A percentile compares a stretch with the other conserved stretches of the same genome.
Evolutionary conservation across 2,888 invertebrate genomes (phyloP).

Genomic region (Heliconius charithonia): DNA sequence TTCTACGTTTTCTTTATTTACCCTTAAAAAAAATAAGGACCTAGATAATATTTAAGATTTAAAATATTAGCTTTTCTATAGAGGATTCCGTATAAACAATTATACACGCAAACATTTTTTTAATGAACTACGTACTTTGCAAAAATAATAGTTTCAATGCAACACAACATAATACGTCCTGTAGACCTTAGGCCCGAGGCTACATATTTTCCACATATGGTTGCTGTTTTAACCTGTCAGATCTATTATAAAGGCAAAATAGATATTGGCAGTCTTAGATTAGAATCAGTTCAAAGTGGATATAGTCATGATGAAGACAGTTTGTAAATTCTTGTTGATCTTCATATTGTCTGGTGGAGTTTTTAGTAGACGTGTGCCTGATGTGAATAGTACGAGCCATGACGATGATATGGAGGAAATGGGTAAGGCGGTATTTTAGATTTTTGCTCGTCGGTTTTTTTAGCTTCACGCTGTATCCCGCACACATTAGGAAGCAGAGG

Average conservation of each 20-base stretch:
- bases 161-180: slow-evolving; percentile 46
- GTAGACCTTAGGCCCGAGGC: slow-evolving; percentile 56
- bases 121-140: not conserved
- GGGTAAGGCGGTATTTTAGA: slow-evolving; percentile 45
- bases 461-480: too few species aligned
- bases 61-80: not conserved
- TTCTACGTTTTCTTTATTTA: too few species aligned
- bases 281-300: slow-evolving; percentile 52
- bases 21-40: too few species aligned
- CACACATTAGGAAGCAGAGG: too few species aligned
- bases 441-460: not conserved
- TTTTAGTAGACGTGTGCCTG: slow-evolving; percentile 56
- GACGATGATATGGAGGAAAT: slow-evolving; percentile 53
- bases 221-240: slow-evolving; percentile 50
- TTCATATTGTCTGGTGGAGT: slow-evolving; percentile 53
- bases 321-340: slow-evolving; percentile 58
- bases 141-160: slow-evolving; percentile 38
- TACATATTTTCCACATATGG: slow-evolving; percentile 67
- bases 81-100: not conserved
- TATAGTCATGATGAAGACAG: slow-evolving; percentile 54
- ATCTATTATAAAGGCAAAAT: slow-evolving; percentile 71
- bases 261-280: slow-evolving; percentile 60
- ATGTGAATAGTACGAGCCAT: slow-evolving; percentile 53
- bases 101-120: not conserved
- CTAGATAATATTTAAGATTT: too few species aligned